Base-by-base conservation (phyloP, 2,797 vertebrate genomes). In the Lepus townsendii region DNA sequence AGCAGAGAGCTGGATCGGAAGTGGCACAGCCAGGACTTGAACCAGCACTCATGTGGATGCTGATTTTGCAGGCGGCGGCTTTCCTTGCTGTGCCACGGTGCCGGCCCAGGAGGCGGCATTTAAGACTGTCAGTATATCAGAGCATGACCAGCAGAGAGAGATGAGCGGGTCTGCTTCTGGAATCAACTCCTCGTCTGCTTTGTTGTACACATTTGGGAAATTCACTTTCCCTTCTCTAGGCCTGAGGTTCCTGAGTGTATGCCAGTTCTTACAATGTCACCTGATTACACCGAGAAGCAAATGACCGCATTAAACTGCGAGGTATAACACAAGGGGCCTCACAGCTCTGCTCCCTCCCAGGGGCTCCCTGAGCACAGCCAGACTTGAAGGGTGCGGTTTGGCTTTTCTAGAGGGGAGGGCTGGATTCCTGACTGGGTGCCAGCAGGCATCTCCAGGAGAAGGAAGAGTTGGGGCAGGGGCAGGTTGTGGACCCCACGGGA, bases 381-480 rank as follows among this genome's bases (percentile, higher is more conserved):
- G 65, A 2, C 35, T 65, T 26, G 3, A 42, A 71, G 72, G 35
- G 11, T 57, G 52, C 69, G 9, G 22, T 27, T 87, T 82, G 73
- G 35, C 68, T 82, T 65, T 32, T 50, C 42, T 50, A 38, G 30
- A 65, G 88, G 30, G 69, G 16, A 50, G 3, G 50, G 20, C 47
- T 88, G 35, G 27, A 82, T 69, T 90, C 24, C 75, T n/a, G 66
- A 95, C 66, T 65, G 62, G n/a, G 14, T 57, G 17, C 65, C 32
- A 32, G 54, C 12, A 30, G 26, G 11, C 8, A 42, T 76, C n/a
- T 66, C 72, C 16, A 68, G 52, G 69, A 65, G 38, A 17, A 63
- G 42, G 63, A 26, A 7, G 52, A 7, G 4, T 50, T 83, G 54
- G 3, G 6, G 50, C 42, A 47, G 54, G 60, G 89, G 12, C 57